These are phyloP conservation scores for Pristionchus mayeri DNA, from an alignment of 2,888 invertebrate species.

Conservation along the genomic window DNA sequence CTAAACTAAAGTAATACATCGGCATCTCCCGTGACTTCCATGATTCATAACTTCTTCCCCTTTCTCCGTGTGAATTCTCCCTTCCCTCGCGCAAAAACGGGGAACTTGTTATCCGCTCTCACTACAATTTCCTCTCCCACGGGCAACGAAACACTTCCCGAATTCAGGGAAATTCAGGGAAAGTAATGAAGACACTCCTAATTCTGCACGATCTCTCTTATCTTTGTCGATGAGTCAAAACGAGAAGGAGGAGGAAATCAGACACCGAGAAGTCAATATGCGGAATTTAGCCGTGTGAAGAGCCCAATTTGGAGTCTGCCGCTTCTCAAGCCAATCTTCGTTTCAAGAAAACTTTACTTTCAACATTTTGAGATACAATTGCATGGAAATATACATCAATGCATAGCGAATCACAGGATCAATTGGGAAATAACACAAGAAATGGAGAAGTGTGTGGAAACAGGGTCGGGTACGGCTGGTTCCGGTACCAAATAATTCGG, in stretches of 20 bases:
- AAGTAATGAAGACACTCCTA: neutral
- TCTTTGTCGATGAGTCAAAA: too few species aligned
- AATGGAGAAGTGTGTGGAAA: neutral
- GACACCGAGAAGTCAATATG: neutral
- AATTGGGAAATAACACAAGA: too few species aligned
- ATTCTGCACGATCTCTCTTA: too few species aligned
- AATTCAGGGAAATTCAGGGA: neutral
- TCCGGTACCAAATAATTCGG: too few species aligned
- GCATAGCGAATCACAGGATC: neutral
- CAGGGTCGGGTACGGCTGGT: neutral
- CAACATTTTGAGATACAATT: neutral
- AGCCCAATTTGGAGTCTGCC: neutral
- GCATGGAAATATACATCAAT: neutral
- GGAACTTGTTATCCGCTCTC: neutral
- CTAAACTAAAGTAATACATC: too few species aligned
- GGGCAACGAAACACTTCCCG: conserved; percentile 35
- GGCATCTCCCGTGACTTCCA: too few species aligned
- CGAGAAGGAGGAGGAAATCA: neutral
- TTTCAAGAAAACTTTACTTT: neutral
- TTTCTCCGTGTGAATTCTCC: neutral
- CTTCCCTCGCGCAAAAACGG: neutral
- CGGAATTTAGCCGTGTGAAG: neutral
- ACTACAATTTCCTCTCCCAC: neutral
- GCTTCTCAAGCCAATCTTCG: too few species aligned
- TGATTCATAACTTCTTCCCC: conserved; percentile 10